Conservation (phyloP, 92 coral and sea anemone species). For the Metridium senile region DNA sequence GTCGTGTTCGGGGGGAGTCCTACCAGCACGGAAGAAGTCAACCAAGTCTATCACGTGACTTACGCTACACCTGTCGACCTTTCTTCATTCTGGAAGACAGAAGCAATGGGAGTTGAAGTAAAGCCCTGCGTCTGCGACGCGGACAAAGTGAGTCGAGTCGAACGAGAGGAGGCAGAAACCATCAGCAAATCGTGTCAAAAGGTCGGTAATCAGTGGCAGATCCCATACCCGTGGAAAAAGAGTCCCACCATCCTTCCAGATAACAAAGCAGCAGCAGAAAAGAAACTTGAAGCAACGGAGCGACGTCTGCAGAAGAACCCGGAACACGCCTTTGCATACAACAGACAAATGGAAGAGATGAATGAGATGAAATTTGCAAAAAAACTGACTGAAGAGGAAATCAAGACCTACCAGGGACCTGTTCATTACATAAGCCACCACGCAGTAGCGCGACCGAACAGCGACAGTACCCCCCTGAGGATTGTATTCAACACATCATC, state of each 20-base stretch:
- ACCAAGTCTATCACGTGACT: slow-evolving; percentile 31
- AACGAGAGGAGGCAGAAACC: slow-evolving; percentile 24
- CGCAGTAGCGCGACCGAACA: slow-evolving; percentile 48
- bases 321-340: slow-evolving; percentile 41
- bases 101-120: slow-evolving; percentile 54
- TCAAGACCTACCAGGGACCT: slow-evolving; percentile 40
- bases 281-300: slow-evolving; percentile 49
- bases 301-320: slow-evolving; percentile 34
- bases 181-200: slow-evolving; percentile 30
- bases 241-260: slow-evolving; percentile 24
- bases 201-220: slow-evolving; percentile 47
- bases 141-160: slow-evolving; percentile 33
- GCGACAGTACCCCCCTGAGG: slow-evolving; percentile 55
- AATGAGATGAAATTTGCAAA: slow-evolving; percentile 51
- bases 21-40: background rate
- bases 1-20: slow-evolving; percentile 57
- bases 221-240: slow-evolving; percentile 57
- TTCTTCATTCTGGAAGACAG: slow-evolving; percentile 53
- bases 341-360: slow-evolving; percentile 58
- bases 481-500: slow-evolving; percentile 57
- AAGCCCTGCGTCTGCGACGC: slow-evolving; percentile 39
- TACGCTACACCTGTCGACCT: slow-evolving; percentile 45
- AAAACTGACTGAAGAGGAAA: slow-evolving; percentile 43
- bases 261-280: slow-evolving; percentile 27
- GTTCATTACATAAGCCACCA: slow-evolving; percentile 60